A percentile compares a stretch with the other conserved stretches of the same genome.
phyloP scores from a whole-genome alignment of 1,140 invertebrate genomes.

The Drosophila jambulina region DNA sequence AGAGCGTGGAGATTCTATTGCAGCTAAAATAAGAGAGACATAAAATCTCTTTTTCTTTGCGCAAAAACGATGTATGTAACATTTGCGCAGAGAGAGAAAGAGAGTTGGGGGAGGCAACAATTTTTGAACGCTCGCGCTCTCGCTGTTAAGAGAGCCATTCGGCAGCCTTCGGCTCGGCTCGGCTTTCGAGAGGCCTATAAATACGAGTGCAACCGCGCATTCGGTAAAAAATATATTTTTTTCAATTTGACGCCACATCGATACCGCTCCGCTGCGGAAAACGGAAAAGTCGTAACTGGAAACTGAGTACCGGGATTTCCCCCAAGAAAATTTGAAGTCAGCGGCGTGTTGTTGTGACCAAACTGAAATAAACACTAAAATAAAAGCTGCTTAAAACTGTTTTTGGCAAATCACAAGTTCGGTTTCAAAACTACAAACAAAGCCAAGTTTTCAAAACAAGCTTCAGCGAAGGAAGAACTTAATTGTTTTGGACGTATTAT shows the following conservation, averaged over 20 bases:
- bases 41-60: not conserved
- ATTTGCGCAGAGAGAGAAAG: not conserved
- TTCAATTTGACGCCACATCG: not conserved
- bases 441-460: not conserved
- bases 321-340: not conserved
- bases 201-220: constrained; percentile 1
- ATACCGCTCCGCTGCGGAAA: constrained; percentile 1
- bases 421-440: constrained; percentile 1
- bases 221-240: not conserved
- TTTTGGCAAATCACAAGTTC: not conserved
- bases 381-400: not conserved
- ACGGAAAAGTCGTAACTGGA: constrained; percentile 15
- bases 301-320: constrained; percentile 11
- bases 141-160: not conserved
- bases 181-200: not conserved
- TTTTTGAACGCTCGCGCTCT: not conserved
- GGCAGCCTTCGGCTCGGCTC: not conserved
- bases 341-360: constrained; percentile 11
- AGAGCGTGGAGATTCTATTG: not conserved
- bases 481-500: not conserved
- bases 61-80: not conserved
- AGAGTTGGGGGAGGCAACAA: not conserved
- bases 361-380: constrained; percentile 3
- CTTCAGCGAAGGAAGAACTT: not conserved
- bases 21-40: not conserved